phyloP scores from a whole-genome alignment of 2,888 invertebrate species.

The Myathropa florea region DNA sequence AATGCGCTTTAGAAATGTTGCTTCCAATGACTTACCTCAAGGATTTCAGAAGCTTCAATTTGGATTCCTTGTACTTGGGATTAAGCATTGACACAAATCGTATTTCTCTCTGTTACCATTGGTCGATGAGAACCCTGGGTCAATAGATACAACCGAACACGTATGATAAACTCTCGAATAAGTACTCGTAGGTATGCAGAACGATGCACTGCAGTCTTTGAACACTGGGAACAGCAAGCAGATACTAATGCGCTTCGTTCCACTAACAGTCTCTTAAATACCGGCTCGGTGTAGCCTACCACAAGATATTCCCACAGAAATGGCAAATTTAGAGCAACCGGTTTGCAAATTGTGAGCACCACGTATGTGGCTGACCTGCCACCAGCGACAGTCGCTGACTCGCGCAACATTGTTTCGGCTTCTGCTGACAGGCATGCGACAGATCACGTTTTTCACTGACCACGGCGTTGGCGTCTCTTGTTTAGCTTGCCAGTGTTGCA shows the following conservation, averaged over 20 bases:
- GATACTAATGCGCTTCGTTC: constrained; percentile 54
- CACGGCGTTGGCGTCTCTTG: background rate
- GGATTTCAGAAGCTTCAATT: constrained; percentile 74
- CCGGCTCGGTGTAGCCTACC: constrained; percentile 9
- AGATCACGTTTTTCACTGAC: constrained; percentile 21
- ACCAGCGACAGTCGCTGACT: constrained; percentile 15
- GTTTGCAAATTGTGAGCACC: constrained; percentile 31
- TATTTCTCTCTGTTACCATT: constrained; percentile 61
- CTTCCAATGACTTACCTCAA: constrained; percentile 71
- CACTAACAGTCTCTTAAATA: constrained; percentile 58
- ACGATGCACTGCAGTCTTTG: constrained; percentile 26
- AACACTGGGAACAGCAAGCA: constrained; percentile 48
- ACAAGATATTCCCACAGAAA: constrained; percentile 39
- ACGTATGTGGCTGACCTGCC: constrained; percentile 17
- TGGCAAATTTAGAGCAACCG: constrained; percentile 41
- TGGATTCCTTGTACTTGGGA: constrained; percentile 75
- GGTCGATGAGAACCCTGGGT: constrained; percentile 13
- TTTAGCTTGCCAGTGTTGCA: constrained; percentile 40
- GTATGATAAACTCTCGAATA: background rate
- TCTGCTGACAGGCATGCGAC: background rate
- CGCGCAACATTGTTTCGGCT: constrained; percentile 21
- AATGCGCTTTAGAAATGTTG: background rate
- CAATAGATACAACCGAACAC: background rate
- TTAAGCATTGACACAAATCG: constrained; percentile 80
- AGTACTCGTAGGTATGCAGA: constrained; percentile 20